Evolutionary conservation across 2,888 invertebrate species (phyloP).

Genomic region (Epicampocera succincta): DNA sequence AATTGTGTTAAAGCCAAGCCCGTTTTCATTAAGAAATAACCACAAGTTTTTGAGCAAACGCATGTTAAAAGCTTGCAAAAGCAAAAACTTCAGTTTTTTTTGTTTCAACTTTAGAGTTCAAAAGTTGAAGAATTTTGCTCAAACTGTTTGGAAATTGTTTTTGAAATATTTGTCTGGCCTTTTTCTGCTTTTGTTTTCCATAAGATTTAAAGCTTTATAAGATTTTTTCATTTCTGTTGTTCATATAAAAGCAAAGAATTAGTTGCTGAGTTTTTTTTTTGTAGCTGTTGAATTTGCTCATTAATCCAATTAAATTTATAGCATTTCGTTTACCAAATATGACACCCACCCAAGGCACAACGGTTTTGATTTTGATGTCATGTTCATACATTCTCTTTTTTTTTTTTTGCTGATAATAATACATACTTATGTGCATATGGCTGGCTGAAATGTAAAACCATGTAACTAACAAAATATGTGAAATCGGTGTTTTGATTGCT

Average conservation of each 20-base stretch:
- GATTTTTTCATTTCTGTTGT: constrained; percentile 1
- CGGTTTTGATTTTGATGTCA: constrained; percentile 45
- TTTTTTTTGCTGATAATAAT: neutral
- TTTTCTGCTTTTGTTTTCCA: neutral
- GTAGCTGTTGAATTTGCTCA: neutral
- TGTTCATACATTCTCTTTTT: constrained; percentile 1
- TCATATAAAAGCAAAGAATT: neutral
- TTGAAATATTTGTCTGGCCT: constrained; percentile 38
- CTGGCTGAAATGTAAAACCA: too few relatives aligned
- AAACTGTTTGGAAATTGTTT: constrained; percentile 41
- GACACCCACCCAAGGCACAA: constrained; percentile 54
- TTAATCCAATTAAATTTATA: constrained; percentile 64
- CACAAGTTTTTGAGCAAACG: constrained; percentile 51
- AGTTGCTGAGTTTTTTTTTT: constrained; percentile 12
- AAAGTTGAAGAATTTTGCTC: constrained; percentile 56
- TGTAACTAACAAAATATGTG: too few relatives aligned
- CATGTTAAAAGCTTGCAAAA: constrained; percentile 46
- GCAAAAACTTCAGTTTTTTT: neutral
- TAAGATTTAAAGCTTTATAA: neutral
- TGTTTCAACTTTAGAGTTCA: constrained; percentile 36
- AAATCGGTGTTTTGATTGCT: too few relatives aligned
- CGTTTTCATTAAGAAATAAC: constrained; percentile 53
- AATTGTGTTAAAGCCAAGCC: constrained; percentile 68
- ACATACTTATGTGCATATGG: neutral
- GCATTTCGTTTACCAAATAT: constrained; percentile 48